Conservation (phyloP, 1,140 invertebrate species). For the Trichonephila clavata region DNA sequence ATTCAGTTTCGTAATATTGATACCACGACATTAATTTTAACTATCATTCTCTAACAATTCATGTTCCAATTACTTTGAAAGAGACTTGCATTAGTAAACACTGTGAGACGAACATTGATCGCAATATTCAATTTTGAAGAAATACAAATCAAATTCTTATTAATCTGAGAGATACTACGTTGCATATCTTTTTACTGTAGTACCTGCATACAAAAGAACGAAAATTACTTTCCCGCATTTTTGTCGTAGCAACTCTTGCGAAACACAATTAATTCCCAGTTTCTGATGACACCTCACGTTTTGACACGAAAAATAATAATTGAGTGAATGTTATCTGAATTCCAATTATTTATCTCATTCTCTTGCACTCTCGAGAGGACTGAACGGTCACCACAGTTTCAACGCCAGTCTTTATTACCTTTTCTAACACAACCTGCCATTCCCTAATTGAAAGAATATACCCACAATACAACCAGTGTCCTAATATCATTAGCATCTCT, state of each 20-base stretch:
- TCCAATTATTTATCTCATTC: constrained; percentile 22
- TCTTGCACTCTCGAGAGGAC: not conserved
- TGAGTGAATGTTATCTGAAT: not conserved
- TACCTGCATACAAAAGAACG: not conserved
- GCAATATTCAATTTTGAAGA: too few species aligned
- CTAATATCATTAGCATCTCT: constrained; percentile 71
- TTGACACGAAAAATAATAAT: not conserved
- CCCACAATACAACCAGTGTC: not conserved
- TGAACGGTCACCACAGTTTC: not conserved
- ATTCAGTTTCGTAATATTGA: too few species aligned
- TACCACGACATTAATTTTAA: too few species aligned
- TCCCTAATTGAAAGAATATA: constrained; percentile 46
- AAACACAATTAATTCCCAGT: not conserved
- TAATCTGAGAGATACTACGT: not conserved
- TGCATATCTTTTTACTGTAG: not conserved
- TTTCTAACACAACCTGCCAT: not conserved
- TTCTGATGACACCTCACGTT: not conserved
- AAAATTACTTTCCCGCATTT: not conserved
- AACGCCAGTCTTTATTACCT: not conserved
- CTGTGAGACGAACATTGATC: too few species aligned
- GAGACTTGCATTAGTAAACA: too few species aligned
- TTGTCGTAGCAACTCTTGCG: not conserved
- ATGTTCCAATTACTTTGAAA: too few species aligned
- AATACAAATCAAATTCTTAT: too few species aligned
- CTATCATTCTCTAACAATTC: too few species aligned